Percentiles rank a stretch among this genome's conserved stretches.
Conservation (phyloP, 2,797 vertebrate species). For the Danio tinwini region DNA sequence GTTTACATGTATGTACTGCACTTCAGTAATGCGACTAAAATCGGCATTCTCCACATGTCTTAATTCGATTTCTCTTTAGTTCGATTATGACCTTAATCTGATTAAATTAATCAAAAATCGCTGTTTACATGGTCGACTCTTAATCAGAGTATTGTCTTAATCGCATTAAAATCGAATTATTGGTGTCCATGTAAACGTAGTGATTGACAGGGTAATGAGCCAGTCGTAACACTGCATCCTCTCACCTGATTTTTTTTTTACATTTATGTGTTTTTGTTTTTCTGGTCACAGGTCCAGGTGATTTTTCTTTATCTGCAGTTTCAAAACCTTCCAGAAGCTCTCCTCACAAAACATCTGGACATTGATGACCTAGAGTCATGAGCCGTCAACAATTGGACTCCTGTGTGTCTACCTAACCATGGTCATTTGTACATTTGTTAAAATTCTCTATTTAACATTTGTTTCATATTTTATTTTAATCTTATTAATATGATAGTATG, state of each 20-base stretch:
- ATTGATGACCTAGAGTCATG: slow-evolving; percentile 67
- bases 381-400: background rate
- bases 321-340: slow-evolving; percentile 71
- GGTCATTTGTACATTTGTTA: background rate
- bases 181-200: no score
- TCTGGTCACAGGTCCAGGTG: slow-evolving; percentile 74
- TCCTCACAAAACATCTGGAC: slow-evolving; percentile 68
- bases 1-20: no score
- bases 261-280: slow-evolving; percentile 11
- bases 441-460: background rate
- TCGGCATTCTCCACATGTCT: no score
- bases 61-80: no score
- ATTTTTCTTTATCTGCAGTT: slow-evolving; percentile 77
- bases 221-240: background rate
- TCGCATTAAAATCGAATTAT: no score
- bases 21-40: no score
- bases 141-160: no score
- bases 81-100: no score
- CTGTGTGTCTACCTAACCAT: background rate
- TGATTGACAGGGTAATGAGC: background rate
- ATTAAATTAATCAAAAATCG: no score
- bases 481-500: background rate
- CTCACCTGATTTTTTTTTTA: background rate
- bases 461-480: background rate
- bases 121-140: no score